Base-by-base conservation (phyloP, 2,888 invertebrate species). In the Phaonia tiefii region DNA sequence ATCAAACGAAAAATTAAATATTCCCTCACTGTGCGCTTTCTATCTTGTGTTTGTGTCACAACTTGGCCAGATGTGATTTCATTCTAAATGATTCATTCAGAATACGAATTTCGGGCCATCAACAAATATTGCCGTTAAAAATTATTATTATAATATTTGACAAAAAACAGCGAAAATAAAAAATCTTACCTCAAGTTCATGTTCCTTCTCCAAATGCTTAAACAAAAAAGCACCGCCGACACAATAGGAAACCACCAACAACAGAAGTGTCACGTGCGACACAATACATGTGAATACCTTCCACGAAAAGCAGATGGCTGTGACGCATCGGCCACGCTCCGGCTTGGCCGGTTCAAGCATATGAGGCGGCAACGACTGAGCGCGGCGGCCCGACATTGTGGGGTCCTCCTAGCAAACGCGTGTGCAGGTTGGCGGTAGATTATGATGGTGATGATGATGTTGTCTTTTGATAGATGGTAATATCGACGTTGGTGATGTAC, bases 211-310 rank as follows among this genome's bases (percentile, higher is more conserved):
- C 76, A 97, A 92, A 66, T 92, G 92, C 90, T 95, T 94, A 91
- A 98, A 97, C 78, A 96, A 94, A 88, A 95, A 94, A 15, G 97
- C 97, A 8, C 97, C 97, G 74, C 96, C 93, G 86, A 97, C 93
- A 91, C 97, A 97, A 91, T 98, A 98, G 37, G 96, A 95, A 82
- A 97, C 96, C 85, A 98, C 97, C 89, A 97, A 92, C 79, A 96
- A 95, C 86, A 97, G 94, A 86, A 97, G 93, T 86, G 96, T 95
- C 86, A 97, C 95, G 92, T 97, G 97, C 0, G 96, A 96, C 88
- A 97, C 95, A 85, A 97, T 93, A 91, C 96, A 97, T 72, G 96
- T 95, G 89, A 95, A 93, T 56, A 83, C 93, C 91, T 95, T 95
- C 94, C 96, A 96, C 56, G 94, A 91, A 77, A 90, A 88, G 75